Base-by-base conservation (phyloP, 2,888 invertebrate species). In the Callyntrura sp. region DNA sequence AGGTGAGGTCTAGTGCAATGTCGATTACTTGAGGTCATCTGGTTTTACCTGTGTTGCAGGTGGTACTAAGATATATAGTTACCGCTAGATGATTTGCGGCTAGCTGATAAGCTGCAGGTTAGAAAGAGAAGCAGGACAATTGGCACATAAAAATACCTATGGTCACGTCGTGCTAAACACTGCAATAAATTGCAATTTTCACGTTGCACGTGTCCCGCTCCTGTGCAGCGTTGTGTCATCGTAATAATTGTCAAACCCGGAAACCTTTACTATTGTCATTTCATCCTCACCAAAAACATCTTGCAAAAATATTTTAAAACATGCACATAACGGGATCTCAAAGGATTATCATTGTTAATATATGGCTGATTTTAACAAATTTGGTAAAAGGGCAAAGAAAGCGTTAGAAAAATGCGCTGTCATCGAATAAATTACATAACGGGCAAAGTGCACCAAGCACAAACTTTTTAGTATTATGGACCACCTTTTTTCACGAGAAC, bases 311-410 rank as follows among this genome's bases (percentile, higher is more conserved):
- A 45, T 25, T n/a, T n/a, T 51, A 25, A 62, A 48, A n/a, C n/a
- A n/a, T n/a, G n/a, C n/a, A 28, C 14, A 83, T 83, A 83, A 83
- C 83, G 68, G 83, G 83, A 83, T 83, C 83, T 83, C 8, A 73
- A 1, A 20, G 6, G 70, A 70, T 70, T 70, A 70, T 20, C n/a
- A 70, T 45, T 45, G 9, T 8, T 62, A 62, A n/a, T n/a, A 9
- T 35, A 20, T 68, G 8, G 70, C 14, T 70, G 45, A 68, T 45
- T 45, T 68, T 14, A 1, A 17, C 25, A 6, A 9, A 78, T 4
- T 51, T 2, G 12, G 48, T 17, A 35, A 1, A 23, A 14, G 23
- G 62, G 35, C 35, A 81, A 62, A 62, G 11, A 81, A 12, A 55
- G 55, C 23, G 20, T 23, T 78, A 12, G 25, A 28, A 55, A 25